Evolutionary conservation across 2,797 vertebrate genomes (phyloP), one percentile per base, ranked within the genome.

Genomic region (Knipowitschia caucasica): DNA sequence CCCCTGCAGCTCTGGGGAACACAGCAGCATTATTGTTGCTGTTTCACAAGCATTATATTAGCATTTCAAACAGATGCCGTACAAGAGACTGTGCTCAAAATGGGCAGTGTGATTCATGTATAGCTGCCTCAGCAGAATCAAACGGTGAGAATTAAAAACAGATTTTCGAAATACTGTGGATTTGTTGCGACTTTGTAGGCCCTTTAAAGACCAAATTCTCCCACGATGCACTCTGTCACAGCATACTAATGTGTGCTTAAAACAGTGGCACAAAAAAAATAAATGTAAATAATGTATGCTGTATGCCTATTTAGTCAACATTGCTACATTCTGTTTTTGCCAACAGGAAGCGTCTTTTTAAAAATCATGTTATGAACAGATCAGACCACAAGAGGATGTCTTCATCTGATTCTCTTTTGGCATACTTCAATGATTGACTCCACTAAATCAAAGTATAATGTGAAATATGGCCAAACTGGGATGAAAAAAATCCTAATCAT

Each of bases 51-150:
- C 74, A 77, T 69, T 56, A 59, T 68, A 77, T 86, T 76, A 73
- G 70, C 75, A 75, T 87, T 85, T 82, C 72, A 84, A 76, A 83
- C 70, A 77, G 72, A 59, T 65, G 57, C 47, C 46, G 17, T 59
- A 79, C 59, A 77, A 77, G 58, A 26, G 25, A 67, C 54, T 58
- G 57, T 71, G 64, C 74, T 85, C 67, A 77, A 76, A 75, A 67
- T 73, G 64, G 70, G 64, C 59, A 52, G 59, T 67, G 59, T 56
- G 59, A 64, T 79, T 65, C 24, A 42, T 50, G 39, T 54, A 59
- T 58, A 49, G 50, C 68, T 70, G 62, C 59, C 44, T 63, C 69
- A 51, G 40, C 36, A 53, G 17, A 56, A 74, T 59, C 59, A 72
- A 44, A 64, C 53, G 53, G 51, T 7, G 44, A 53, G 56, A 61